Percentiles rank a stretch among this genome's conserved stretches.
These are phyloP conservation scores for Choristoneura fumiferana DNA, from an alignment of 1,140 invertebrate species.

Conservation along the genomic window DNA sequence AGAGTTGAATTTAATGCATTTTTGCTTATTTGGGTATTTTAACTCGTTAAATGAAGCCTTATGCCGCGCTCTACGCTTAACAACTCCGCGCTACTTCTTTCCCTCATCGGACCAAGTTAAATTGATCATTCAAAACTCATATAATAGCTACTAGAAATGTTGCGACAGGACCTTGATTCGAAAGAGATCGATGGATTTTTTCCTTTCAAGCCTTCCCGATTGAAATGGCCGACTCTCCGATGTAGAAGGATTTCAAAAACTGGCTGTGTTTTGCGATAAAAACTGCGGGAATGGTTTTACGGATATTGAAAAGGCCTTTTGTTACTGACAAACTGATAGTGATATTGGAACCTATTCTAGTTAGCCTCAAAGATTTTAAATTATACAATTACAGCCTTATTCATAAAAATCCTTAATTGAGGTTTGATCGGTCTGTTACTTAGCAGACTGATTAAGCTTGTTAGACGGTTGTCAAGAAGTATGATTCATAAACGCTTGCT, in stretches of 20 bases:
- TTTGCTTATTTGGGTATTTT: too few relatives aligned
- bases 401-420: too few relatives aligned
- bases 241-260: not conserved
- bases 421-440: too few relatives aligned
- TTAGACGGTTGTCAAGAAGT: too few relatives aligned
- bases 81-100: conserved; percentile 10
- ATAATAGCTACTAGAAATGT: conserved; percentile 35
- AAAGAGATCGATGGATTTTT: conserved; percentile 13
- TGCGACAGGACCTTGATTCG: conserved; percentile 14
- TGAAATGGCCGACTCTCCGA: not conserved
- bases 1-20: too few relatives aligned
- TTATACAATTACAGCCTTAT: too few relatives aligned
- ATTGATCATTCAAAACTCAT: conserved; percentile 40
- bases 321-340: too few relatives aligned
- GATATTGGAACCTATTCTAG: too few relatives aligned
- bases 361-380: too few relatives aligned
- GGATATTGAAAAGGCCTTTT: too few relatives aligned
- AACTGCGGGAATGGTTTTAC: not conserved
- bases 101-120: conserved; percentile 35
- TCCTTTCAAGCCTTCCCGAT: conserved; percentile 13
- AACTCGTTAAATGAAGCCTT: not conserved
- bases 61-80: conserved; percentile 27
- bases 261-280: not conserved
- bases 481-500: too few relatives aligned
- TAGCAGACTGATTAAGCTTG: too few relatives aligned